phyloP scores from a whole-genome alignment of 2,888 invertebrate species.

The Ethmia dodecea region DNA sequence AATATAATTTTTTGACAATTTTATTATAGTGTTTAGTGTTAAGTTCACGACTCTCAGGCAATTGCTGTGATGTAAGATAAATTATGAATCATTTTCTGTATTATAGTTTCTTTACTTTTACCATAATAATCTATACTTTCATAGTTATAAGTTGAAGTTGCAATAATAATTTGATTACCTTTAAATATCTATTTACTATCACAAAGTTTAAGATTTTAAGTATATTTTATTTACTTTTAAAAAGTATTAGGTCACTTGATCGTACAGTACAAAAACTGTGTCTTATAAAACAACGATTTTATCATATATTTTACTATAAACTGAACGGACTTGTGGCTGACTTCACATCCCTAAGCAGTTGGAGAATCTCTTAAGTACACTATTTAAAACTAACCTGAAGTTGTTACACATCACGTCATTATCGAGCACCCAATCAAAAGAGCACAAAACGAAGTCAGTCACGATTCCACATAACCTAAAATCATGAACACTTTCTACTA shows the following conservation, averaged over 20 bases:
- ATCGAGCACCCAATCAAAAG: too few relatives aligned
- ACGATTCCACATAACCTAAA: neutral
- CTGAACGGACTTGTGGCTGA: too few relatives aligned
- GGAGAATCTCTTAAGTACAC: too few relatives aligned
- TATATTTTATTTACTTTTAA: too few relatives aligned
- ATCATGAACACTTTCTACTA: neutral
- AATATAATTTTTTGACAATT: constrained; percentile 46
- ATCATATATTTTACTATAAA: too few relatives aligned
- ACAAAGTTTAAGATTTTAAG: too few relatives aligned
- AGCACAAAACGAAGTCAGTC: neutral
- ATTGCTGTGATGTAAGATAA: constrained; percentile 73
- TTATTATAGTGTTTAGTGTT: constrained; percentile 38
- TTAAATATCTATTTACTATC: too few relatives aligned
- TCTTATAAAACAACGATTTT: constrained; percentile 40
- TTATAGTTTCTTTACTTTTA: constrained; percentile 4
- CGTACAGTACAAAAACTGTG: constrained; percentile 53
- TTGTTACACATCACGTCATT: too few relatives aligned
- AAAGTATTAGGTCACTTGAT: too few relatives aligned
- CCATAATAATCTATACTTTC: constrained; percentile 1
- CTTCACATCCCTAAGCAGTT: too few relatives aligned
- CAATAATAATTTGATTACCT: too few relatives aligned
- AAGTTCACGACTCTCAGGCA: constrained; percentile 70
- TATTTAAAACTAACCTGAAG: too few relatives aligned
- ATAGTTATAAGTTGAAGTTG: neutral
- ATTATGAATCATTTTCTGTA: constrained; percentile 7